Evolutionary conservation across 2,888 invertebrate genomes (phyloP), one percentile per base, ranked within the genome.

Genomic region (Choristoneura rosaceana): DNA sequence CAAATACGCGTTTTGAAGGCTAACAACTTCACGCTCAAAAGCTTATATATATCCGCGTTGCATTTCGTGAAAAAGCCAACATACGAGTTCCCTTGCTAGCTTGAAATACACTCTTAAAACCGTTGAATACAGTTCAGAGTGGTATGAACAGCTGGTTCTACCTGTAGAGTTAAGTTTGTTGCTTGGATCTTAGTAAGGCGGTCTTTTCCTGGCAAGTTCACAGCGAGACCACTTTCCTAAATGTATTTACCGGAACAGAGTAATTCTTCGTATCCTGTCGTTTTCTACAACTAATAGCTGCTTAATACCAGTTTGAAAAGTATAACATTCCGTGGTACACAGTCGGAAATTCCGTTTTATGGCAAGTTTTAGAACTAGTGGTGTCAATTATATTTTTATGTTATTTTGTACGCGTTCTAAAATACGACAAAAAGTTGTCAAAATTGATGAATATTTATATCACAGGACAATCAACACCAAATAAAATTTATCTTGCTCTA

Each of bases 31-130:
- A 83, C 87, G 82, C 87, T 89, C 87, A 87, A 87, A 90, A 88
- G 87, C 86, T 89, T 77, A 79, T 86, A 76, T 81, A 90, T 81
- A 90, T 93, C 92, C 92, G 93, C 84, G 83, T 92, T 87, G 81
- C 81, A 80, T 78, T 77, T 82, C 78, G 75, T 74, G 78, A 77
- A 75, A 74, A 78, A 81, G 77, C 79, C 79, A 52, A 15, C 71
- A 77, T 78, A 73, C 76, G 52, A 71, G 52, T 73, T 63, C 70
- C 17, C 34, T 64, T 10, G 70, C 78, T 76, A 77, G 71, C 38
- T 55, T n/a, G 62, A n/a, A 15, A 34, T 43, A 69, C 64, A 14
- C 70, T 74, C 74, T 78, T 86, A 84, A 77, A 65, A 7, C 69
- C 75, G 77, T 33, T 75, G 2, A 7, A 70, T 84, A 87, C 75